phyloP scores from a whole-genome alignment of 1,140 invertebrate genomes.

The Drusus annulatus region DNA sequence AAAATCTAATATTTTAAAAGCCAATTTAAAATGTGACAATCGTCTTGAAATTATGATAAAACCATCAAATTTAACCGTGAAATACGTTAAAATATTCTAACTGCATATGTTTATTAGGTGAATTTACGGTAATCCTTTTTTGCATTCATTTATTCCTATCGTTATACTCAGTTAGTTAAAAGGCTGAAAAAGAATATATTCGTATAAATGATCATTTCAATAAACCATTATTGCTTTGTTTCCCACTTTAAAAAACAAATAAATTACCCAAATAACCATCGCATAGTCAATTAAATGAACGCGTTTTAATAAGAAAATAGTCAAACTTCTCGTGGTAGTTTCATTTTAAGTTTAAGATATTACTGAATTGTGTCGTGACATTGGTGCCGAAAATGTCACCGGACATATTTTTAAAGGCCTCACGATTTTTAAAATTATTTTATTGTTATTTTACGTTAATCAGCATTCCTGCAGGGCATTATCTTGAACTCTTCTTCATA shows the following conservation, averaged over 20 bases:
- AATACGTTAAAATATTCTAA: background rate
- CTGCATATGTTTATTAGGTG: background rate
- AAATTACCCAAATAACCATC: background rate
- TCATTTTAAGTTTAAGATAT: background rate
- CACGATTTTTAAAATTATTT: constrained; percentile 23
- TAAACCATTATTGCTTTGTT: constrained; percentile 35
- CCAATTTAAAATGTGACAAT: no score
- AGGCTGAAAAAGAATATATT: background rate
- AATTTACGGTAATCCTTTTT: constrained; percentile 11
- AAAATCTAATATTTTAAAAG: no score
- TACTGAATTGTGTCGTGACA: constrained; percentile 5
- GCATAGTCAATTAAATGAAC: constrained; percentile 4
- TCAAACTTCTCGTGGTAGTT: background rate
- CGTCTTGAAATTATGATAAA: no score
- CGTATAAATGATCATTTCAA: background rate
- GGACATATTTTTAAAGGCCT: constrained; percentile 1
- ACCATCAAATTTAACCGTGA: background rate
- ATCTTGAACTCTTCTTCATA: background rate
- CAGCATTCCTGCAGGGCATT: background rate
- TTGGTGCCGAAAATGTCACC: constrained; percentile 27
- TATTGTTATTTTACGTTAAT: constrained; percentile 29
- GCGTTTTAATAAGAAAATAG: background rate
- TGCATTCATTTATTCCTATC: constrained; percentile 9
- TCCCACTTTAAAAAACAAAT: background rate
- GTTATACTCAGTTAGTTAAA: background rate